Evolutionary conservation across 1,140 invertebrate genomes (phyloP), one percentile per base, ranked within the genome.

Genomic region (Patella vulgata): DNA sequence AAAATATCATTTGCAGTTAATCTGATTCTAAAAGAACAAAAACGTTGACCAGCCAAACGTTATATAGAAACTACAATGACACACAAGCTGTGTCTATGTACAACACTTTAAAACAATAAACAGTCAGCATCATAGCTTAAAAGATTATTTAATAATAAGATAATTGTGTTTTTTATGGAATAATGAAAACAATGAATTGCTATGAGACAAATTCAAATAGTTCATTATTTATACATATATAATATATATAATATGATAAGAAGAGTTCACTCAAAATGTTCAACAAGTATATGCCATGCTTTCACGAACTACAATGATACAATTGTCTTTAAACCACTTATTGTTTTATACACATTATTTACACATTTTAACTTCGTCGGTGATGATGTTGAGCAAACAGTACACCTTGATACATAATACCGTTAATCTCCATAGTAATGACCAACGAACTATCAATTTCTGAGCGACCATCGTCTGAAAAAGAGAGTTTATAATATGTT

Each of bases 371-470:
- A 36, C 33, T 36, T 36, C 33, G 64, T 33, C 80, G 54, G 19
- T 71, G 64, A 19, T 74, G 77, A 48, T 80, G 78, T 48, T 85
- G 80, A 11, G 86, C 85, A 69, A 87, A 87, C 36, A 87, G 77
- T 25, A 87, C 83, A 11, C 86, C 86, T 66, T 87, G 86, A 65
- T 86, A 87, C 76, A 83, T 85, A 40, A 84, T 89, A 36, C 96
- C 96, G 80, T 99, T 98, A 42, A 99, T 89, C 83, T 98, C 95
- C 90, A 99, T 95, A 71, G 92, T 96, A 4, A 99, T 95, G 31
- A 94, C 91, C 43, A 99, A 84, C 19, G 96, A 95, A 77, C 90
- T 92, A 74, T 96, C 93, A 3, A 90, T 89, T 63, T 91, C 91
- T 62, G 85, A 81, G 48, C 87, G 74, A 11, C 86, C 85, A 70